phyloP scores from a whole-genome alignment of 2,113 vertebrate species.

The Naja naja region DNA sequence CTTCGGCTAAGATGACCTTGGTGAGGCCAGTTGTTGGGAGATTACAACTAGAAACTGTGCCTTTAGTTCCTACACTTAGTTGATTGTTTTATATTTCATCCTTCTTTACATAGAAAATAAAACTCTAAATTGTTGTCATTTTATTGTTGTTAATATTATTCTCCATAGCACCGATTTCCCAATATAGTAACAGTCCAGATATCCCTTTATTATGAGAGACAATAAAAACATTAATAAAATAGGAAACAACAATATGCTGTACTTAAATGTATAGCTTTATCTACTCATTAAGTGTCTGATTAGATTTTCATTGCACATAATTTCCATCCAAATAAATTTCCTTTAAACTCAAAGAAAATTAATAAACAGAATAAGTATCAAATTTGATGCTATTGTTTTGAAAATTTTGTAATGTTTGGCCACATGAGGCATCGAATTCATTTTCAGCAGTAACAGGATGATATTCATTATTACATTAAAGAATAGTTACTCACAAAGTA shows the following conservation, averaged over 20 bases:
- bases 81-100: background rate
- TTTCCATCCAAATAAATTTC: background rate
- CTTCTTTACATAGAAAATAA: background rate
- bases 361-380: background rate
- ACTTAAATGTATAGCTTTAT: background rate
- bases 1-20: background rate
- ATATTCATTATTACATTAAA: conserved; percentile 8
- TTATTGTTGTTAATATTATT: background rate
- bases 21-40: background rate
- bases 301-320: background rate
- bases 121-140: background rate
- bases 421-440: background rate
- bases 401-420: conserved; percentile 7
- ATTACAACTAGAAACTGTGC: background rate
- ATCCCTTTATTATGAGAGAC: background rate
- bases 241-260: background rate
- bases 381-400: background rate
- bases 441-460: conserved; percentile 11
- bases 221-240: background rate
- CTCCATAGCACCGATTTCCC: background rate
- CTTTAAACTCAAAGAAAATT: background rate
- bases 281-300: conserved; percentile 10
- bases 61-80: background rate
- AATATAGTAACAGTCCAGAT: background rate
- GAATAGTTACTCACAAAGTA: conserved; percentile 13